These are phyloP conservation scores for Probosciger aterrimus DNA, from an alignment of 2,113 vertebrate genomes.

Conservation along the genomic window DNA sequence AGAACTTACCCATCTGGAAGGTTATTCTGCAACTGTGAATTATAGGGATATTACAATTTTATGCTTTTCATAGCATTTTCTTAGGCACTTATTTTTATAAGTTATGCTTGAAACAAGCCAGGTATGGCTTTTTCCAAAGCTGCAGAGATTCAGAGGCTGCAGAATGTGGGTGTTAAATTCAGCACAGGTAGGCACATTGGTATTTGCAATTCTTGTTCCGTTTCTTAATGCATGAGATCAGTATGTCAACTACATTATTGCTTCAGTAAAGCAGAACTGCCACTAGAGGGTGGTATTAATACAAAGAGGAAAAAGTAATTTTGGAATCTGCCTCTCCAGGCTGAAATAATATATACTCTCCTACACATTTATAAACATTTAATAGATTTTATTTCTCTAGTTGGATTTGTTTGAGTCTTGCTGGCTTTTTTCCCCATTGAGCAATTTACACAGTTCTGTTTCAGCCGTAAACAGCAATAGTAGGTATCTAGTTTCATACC, in stretches of 20 bases:
- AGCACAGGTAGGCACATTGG: background rate
- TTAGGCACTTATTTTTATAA: background rate
- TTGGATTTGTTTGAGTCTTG: background rate
- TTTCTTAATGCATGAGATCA: background rate
- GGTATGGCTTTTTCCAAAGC: background rate
- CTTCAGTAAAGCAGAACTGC: background rate
- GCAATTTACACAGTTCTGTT: background rate
- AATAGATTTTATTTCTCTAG: background rate
- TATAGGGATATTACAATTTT: background rate
- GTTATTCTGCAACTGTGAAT: background rate
- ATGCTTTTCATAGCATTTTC: background rate
- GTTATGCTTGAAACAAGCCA: background rate
- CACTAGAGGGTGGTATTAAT: constrained; percentile 51
- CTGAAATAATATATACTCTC: background rate
- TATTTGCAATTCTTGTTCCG: background rate
- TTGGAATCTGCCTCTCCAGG: background rate
- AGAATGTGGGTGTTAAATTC: background rate
- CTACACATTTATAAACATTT: background rate
- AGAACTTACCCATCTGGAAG: background rate
- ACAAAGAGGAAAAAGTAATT: background rate
- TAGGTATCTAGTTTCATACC: background rate
- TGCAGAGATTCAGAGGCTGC: background rate
- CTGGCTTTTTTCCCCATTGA: background rate
- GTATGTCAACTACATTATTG: background rate
- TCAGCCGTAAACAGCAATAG: constrained; percentile 1